Evolutionary conservation across 2,113 vertebrate species (phyloP).

Genomic region (Chamaetylas fuelleborni): DNA sequence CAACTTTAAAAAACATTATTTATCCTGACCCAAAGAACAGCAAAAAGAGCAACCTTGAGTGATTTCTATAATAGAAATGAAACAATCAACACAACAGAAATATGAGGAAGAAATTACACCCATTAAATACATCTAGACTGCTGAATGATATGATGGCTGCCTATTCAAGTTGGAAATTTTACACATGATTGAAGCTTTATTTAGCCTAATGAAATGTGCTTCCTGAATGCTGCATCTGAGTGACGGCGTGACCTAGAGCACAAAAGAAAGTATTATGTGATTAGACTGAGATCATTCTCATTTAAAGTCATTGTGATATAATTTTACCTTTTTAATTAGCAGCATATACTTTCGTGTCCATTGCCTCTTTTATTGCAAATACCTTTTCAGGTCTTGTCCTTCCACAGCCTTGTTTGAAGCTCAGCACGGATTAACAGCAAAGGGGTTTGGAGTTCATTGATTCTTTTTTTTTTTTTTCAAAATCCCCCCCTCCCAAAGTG

Average conservation of each 20-base stretch:
- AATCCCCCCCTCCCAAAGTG: not conserved
- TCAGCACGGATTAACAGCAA: conserved; percentile 29
- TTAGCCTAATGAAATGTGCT: conserved; percentile 95
- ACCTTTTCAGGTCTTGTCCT: conserved; percentile 52
- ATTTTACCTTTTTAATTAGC: conserved; percentile 77
- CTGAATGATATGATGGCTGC: conserved; percentile 90
- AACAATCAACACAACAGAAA: conserved; percentile 84
- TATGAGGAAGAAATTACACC: conserved; percentile 88
- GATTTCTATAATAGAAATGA: conserved; percentile 79
- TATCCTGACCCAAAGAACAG: conserved; percentile 68
- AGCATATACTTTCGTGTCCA: conserved; percentile 49
- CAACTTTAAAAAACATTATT: conserved; percentile 69
- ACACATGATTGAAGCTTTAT: conserved; percentile 97
- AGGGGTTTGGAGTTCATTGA: conserved; percentile 14
- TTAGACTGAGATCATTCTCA: conserved; percentile 84
- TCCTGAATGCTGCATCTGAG: conserved; percentile 91
- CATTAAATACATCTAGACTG: conserved; percentile 83
- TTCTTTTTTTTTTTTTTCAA: not conserved
- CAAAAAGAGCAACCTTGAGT: conserved; percentile 67
- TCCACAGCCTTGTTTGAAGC: conserved; percentile 42
- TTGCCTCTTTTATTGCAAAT: conserved; percentile 56
- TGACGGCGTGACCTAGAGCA: conserved; percentile 82
- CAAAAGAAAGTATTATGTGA: conserved; percentile 92
- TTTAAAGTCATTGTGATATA: conserved; percentile 82
- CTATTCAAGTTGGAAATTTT: conserved; percentile 93